Evolutionary conservation across 53 echinoderm and acorn worm genomes (phyloP).

Genomic region (Crossaster papposus): DNA sequence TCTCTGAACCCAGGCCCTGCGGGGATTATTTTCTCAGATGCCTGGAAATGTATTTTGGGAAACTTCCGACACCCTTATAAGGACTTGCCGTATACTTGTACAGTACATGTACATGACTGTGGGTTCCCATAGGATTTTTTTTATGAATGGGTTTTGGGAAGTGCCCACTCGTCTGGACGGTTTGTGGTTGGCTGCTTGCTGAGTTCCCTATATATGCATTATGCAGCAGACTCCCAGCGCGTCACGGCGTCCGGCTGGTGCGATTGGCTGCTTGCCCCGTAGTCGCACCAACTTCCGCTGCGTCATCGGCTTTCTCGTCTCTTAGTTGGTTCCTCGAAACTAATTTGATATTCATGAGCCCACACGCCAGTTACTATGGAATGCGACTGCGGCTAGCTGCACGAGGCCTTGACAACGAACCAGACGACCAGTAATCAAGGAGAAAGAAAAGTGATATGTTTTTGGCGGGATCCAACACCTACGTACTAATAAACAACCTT

Average conservation of each 20-base stretch:
- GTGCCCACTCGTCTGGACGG: constrained; percentile 47
- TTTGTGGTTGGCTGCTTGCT: constrained; percentile 25
- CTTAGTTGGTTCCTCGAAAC: constrained; percentile 52
- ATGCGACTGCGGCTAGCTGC: constrained; percentile 32
- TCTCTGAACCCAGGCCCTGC: constrained; percentile 14
- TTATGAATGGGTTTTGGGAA: constrained; percentile 10
- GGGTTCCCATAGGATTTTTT: not conserved
- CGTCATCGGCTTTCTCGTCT: constrained; percentile 32
- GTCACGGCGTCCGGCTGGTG: not conserved
- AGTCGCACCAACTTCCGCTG: constrained; percentile 38
- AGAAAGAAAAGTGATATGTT: constrained; percentile 32
- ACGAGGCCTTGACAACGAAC: constrained; percentile 38
- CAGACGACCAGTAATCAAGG: constrained; percentile 5
- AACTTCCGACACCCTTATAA: constrained; percentile 22
- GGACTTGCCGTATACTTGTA: constrained; percentile 43
- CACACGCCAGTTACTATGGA: constrained; percentile 49
- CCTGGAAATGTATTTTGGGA: constrained; percentile 51
- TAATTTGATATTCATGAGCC: constrained; percentile 51
- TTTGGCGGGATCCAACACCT: constrained; percentile 12
- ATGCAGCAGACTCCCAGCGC: constrained; percentile 4
- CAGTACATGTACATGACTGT: constrained; percentile 3
- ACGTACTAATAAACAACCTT: constrained; percentile 47
- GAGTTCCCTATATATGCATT: constrained; percentile 1
- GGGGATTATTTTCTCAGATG: constrained; percentile 35
- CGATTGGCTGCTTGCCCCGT: constrained; percentile 10